Base-by-base conservation (phyloP, 2,113 vertebrate genomes). In the Halichoerus grypus region DNA sequence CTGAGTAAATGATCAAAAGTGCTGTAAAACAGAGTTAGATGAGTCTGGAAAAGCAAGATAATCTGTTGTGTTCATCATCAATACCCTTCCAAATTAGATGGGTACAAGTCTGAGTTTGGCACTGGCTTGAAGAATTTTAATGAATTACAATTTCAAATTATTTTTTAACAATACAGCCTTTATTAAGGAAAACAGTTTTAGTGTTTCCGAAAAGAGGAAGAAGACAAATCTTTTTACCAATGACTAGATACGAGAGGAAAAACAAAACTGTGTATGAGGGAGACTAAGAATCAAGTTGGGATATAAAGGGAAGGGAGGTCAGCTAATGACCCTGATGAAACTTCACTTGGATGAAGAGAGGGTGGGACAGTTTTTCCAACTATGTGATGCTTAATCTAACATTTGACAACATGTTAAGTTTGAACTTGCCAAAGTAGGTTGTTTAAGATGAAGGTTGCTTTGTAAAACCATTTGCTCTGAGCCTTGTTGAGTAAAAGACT, bases 251-350 rank as follows among this genome's bases (percentile, higher is more conserved):
- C 11, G 14, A 65, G 4, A 94, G 28, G 71, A 59, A 87, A 18
- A 61, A 39, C 15, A 46, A 21, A 24, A 61, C 18, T 10, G 0
- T 82, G 7, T 82, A 5, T 76, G n/a, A 49, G 13, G 5, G 31
- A 82, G 7, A 83, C 33, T 88, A 16, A 88, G 31, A 77, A 63
- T 77, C 82, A 77, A 71, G 8, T 16, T 57, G 26, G 4, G 1
- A 4, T 36, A 28, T 46, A 42, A 24, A 76, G 83, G 24, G 53
- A 57, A n/a, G 4, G 7, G 39, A 46, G 0, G 26, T 28, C 74
- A n/a, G 5, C 0, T 7, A 63, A 55, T 33, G 22, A 1, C 18
- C 1, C 0, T 65, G 22, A 33, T 39, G 51, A 33, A 65, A 36
- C 8, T 24, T 91, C 31, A 51, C 31, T 65, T 85, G 7, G 12